These are phyloP conservation scores for Ochotona princeps DNA, from an alignment of 2,113 vertebrate genomes.

Conservation along the genomic window DNA sequence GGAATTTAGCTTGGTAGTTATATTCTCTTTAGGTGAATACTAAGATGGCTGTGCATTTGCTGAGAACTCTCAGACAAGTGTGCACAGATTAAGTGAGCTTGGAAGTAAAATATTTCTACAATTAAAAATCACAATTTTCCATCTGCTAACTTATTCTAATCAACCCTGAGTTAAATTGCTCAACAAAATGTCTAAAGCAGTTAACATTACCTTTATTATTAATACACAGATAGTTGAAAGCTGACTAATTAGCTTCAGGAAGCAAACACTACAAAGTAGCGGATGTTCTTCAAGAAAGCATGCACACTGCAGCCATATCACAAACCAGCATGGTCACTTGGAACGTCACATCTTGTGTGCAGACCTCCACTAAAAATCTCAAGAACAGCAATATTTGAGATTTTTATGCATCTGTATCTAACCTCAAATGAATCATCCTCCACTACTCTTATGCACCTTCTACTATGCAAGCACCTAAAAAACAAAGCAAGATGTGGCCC, in stretches of 20 bases:
- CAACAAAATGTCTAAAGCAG: background rate
- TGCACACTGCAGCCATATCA: background rate
- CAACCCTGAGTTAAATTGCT: background rate
- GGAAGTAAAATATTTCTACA: constrained; percentile 4
- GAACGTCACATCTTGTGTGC: background rate
- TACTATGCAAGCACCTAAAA: background rate
- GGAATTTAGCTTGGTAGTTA: constrained; percentile 4
- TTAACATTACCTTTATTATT: constrained; percentile 26
- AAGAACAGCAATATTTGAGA: background rate
- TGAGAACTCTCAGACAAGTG: background rate
- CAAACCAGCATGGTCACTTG: background rate
- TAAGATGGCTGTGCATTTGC: constrained; percentile 11
- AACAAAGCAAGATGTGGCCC: background rate
- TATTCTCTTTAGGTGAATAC: constrained; percentile 49
- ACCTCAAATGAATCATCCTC: background rate
- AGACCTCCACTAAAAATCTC: background rate
- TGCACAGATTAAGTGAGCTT: background rate
- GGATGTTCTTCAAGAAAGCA: background rate
- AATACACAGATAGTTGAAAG: constrained; percentile 19
- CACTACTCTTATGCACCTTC: background rate
- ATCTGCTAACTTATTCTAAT: background rate
- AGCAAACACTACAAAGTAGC: constrained; percentile 44
- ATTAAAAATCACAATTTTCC: constrained; percentile 40
- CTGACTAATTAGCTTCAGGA: background rate
- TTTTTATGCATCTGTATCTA: background rate